Base-by-base conservation (phyloP, 64 coral and sea anemone species). In the Montipora foliosa region DNA sequence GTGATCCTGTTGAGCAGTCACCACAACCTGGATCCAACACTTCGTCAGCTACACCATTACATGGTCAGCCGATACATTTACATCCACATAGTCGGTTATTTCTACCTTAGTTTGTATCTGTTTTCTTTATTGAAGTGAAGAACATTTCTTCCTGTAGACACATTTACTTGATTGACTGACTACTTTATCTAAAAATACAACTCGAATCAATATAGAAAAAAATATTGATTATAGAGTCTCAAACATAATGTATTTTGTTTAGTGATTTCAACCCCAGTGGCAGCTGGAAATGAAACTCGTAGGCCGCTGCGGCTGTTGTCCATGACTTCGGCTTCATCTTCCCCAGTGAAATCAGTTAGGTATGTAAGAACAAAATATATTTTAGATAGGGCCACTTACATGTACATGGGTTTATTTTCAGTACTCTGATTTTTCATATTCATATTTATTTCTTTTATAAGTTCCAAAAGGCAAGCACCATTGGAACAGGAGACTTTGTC, bases 41-140 rank as follows among this genome's bases (percentile, higher is more conserved):
- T 17, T 76, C 37, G 6, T 12, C 74, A 76, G 74, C 74, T 76
- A 76, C 74, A 76, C 74, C 74, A 76, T 76, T 15, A 76, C 74
- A 3, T 46, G 74, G 14, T 76, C 74, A 76, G 74, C 74, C 25
- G 74, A 37, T 37, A 76, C 37, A 76, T 46, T 76, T 76, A 12
- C 74, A 37, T 47, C 74, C 24, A 12, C 3, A 46, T 5, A 15
- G 74, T 76, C 9, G 6, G 74, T 47, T 46, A 76, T 13, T 76
- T 76, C 29, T 37, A 37, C 74, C 37, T 76, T 3, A 10, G 8
- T 76, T 45, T 76, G 8, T 0, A 45, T 76, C 37, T 29, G 29
- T 29, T 29, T 29, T 76, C 25, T 76, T 76, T 76, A 76, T 44
- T 46, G 1, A 5, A n/a, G n/a, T n/a, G 74, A 44, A 76, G 7